Evolutionary conservation across 2,888 invertebrate species (phyloP).

Genomic region (Catotricha subobsoleta): DNA sequence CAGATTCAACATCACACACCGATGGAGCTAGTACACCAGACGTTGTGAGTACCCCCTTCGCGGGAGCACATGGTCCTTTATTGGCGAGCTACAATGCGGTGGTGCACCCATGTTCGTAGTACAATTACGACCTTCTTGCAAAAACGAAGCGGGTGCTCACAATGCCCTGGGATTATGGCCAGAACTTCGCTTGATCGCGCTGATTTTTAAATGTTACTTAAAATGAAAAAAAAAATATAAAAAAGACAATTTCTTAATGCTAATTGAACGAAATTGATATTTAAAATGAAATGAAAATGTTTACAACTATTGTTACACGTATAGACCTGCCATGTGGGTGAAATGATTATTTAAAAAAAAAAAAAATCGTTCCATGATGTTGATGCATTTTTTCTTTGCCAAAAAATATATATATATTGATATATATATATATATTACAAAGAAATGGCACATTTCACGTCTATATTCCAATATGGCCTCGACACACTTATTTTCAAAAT

Average conservation of each 20-base stretch:
- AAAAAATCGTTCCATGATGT: neutral
- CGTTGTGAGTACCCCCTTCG: constrained; percentile 86
- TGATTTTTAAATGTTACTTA: neutral
- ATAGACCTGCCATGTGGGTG: constrained; percentile 7
- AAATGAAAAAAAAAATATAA: constrained; percentile 1
- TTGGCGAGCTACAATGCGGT: constrained; percentile 59
- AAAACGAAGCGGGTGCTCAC: constrained; percentile 61
- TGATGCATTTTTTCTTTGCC: neutral
- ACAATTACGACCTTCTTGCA: constrained; percentile 43
- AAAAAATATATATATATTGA: too few species aligned
- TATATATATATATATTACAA: too few species aligned
- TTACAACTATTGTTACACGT: constrained; percentile 14
- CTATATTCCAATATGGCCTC: too few species aligned
- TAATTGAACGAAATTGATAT: too few species aligned
- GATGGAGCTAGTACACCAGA: constrained; percentile 92
- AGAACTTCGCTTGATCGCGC: constrained; percentile 13
- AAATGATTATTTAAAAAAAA: neutral
- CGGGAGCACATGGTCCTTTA: constrained; percentile 46
- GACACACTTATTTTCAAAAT: too few species aligned
- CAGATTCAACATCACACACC: constrained; percentile 82
- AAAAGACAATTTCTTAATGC: too few species aligned
- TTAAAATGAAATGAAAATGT: too few species aligned
- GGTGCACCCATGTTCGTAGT: constrained; percentile 73
- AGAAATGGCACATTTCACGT: too few species aligned
- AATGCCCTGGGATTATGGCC: constrained; percentile 33